Evolutionary conservation across 2,797 vertebrate genomes (phyloP).

Genomic region (Neoniphon sammara): DNA sequence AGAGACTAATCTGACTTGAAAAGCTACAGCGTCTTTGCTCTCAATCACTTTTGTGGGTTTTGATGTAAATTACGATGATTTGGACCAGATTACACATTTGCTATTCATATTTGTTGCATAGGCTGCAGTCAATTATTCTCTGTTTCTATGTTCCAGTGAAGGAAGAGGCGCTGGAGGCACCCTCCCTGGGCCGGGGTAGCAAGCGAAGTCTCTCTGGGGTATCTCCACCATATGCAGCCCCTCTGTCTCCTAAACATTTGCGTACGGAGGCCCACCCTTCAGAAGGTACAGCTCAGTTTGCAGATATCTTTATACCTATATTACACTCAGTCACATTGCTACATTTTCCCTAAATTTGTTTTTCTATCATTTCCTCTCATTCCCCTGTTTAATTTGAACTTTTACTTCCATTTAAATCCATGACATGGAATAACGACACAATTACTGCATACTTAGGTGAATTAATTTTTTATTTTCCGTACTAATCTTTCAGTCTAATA

Average conservation of each 20-base stretch:
- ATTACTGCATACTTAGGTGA: not conserved
- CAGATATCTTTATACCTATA: not conserved
- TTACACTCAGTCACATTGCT: not conserved
- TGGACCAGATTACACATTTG: no score
- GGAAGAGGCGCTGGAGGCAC: slow-evolving; percentile 86
- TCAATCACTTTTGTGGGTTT: no score
- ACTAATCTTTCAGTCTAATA: not conserved
- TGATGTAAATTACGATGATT: no score
- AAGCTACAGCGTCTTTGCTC: no score
- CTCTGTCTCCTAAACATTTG: slow-evolving; percentile 89
- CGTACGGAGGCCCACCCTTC: slow-evolving; percentile 86
- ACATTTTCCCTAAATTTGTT: not conserved
- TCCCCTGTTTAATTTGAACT: not conserved
- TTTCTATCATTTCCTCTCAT: not conserved
- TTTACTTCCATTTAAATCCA: not conserved
- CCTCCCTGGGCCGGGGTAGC: slow-evolving; percentile 79
- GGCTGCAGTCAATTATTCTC: not conserved
- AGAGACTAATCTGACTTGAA: no score
- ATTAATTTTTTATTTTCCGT: not conserved
- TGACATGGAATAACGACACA: not conserved
- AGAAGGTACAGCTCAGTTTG: slow-evolving; percentile 85
- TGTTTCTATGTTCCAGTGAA: slow-evolving; percentile 81
- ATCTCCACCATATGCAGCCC: slow-evolving; percentile 84
- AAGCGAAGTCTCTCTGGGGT: slow-evolving; percentile 89
- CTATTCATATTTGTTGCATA: not conserved